phyloP scores from a whole-genome alignment of 2,113 vertebrate genomes.

The Tenebrosternarchus preto region DNA sequence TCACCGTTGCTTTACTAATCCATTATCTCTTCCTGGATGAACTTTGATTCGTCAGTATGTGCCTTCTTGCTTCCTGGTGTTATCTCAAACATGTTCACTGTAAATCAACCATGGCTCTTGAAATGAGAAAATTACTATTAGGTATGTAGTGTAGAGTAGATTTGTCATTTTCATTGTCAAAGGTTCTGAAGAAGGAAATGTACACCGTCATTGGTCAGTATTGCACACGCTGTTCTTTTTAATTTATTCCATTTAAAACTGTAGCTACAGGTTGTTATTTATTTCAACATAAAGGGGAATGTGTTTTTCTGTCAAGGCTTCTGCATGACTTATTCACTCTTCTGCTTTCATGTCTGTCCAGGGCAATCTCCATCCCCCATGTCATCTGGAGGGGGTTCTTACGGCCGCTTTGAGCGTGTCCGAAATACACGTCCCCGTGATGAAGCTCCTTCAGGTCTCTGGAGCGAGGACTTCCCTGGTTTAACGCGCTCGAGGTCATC shows the following conservation, averaged over 20 bases:
- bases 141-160: background rate
- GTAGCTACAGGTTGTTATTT: no score
- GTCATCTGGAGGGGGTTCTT: slow-evolving; percentile 68
- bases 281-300: background rate
- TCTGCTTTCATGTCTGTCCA: slow-evolving; percentile 42
- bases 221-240: background rate
- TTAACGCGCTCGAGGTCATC: slow-evolving; percentile 62
- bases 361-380: slow-evolving; percentile 71
- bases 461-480: slow-evolving; percentile 47
- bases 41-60: background rate
- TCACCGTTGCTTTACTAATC: slow-evolving; percentile 7
- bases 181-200: background rate
- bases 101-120: background rate
- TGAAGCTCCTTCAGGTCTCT: slow-evolving; percentile 67
- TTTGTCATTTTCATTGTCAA: background rate
- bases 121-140: background rate
- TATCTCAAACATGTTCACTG: background rate
- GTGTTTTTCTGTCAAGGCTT: background rate
- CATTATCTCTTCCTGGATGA: background rate
- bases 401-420: slow-evolving; percentile 68
- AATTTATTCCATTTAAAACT: no score
- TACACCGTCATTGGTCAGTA: background rate
- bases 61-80: background rate
- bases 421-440: slow-evolving; percentile 69
- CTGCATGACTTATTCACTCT: background rate